Evolutionary conservation across 2,797 vertebrate species (phyloP).

Genomic region (Siniperca obscura): DNA sequence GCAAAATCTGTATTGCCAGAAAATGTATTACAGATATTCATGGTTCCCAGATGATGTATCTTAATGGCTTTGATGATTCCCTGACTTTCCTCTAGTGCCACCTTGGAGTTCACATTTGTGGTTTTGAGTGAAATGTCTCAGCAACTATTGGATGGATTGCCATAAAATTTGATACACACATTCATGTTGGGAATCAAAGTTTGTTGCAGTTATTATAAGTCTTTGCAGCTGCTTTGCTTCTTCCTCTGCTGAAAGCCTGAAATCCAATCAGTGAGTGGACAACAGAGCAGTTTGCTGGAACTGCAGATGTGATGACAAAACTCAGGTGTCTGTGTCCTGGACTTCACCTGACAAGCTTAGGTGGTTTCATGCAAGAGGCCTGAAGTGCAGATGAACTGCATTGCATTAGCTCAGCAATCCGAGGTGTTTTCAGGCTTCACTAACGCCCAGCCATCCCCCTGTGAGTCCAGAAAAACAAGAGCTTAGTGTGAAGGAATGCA

Average conservation of each 20-base stretch:
- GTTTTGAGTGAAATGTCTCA: background rate
- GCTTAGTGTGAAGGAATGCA: slow-evolving; percentile 75
- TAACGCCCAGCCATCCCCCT: slow-evolving; percentile 19
- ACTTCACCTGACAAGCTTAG: slow-evolving; percentile 18
- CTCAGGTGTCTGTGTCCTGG: slow-evolving; percentile 14
- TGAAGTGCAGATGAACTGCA: slow-evolving; percentile 9
- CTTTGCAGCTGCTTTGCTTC: background rate
- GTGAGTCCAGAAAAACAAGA: slow-evolving; percentile 66
- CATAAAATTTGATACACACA: background rate
- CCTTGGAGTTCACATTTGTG: background rate
- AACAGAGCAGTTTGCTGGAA: background rate
- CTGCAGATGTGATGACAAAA: slow-evolving; percentile 11
- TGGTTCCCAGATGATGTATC: no score
- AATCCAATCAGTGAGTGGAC: background rate
- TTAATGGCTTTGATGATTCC: no score
- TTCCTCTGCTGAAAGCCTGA: background rate
- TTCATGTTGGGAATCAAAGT: background rate
- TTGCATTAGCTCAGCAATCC: slow-evolving; percentile 53
- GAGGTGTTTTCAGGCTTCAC: slow-evolving; percentile 45
- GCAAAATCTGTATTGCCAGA: background rate
- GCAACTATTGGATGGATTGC: background rate
- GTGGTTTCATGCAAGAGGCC: slow-evolving; percentile 37
- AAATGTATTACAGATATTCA: background rate
- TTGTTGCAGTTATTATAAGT: background rate
- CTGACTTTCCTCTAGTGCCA: no score